Percentiles rank a stretch among this genome's conserved stretches.
Conservation (phyloP, 1,140 invertebrate genomes). For the Homalodisca vitripennis region DNA sequence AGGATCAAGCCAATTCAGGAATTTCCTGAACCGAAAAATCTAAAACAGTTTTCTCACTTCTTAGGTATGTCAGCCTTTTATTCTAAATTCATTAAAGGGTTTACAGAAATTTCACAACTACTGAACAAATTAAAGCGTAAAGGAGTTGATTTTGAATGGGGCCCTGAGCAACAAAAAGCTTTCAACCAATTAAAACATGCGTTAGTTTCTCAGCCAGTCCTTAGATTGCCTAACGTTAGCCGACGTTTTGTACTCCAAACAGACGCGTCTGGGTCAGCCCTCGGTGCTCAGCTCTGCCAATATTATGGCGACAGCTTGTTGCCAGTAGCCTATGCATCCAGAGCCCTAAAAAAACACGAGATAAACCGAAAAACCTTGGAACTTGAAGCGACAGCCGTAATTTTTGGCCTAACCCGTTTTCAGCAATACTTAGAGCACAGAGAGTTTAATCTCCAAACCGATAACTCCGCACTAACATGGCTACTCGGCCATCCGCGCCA, state of each 20-base stretch:
- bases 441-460: not conserved
- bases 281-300: not conserved
- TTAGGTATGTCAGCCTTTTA: constrained; percentile 11
- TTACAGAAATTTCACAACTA: not conserved
- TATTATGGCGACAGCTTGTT: not conserved
- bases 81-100: not conserved
- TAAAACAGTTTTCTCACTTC: not conserved
- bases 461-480: constrained; percentile 7
- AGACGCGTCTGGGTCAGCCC: not conserved
- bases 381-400: not conserved
- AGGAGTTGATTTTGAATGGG: not conserved
- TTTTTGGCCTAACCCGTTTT: not conserved
- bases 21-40: constrained; percentile 2
- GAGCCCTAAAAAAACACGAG: not conserved
- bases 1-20: not conserved
- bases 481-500: not conserved
- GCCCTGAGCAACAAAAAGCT: not conserved
- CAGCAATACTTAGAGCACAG: not conserved
- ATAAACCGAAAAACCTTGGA: not conserved
- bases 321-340: not conserved
- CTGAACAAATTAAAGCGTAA: constrained; percentile 3
- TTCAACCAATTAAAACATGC: not conserved
- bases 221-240: not conserved
- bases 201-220: not conserved
- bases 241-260: not conserved